Base-by-base conservation (phyloP, 2,888 invertebrate genomes). In the Hypena proboscidalis region DNA sequence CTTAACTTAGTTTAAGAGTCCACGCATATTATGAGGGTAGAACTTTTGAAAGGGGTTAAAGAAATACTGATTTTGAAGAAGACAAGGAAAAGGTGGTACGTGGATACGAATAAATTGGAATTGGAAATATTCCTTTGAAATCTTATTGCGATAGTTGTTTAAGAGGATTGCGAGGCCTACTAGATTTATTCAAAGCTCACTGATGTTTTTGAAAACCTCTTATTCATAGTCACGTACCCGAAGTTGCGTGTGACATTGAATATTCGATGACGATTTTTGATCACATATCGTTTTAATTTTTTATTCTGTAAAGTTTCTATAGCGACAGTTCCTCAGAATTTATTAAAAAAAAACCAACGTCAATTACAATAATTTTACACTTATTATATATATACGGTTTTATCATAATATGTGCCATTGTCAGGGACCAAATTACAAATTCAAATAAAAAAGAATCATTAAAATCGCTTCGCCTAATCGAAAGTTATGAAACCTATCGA, bases 61-160 rank as follows among this genome's bases (percentile, higher is more conserved):
- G 74, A 68, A 71, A 82, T 78, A 80, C 78, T 80, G 81, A 81
- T 82, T n/a, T 82, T 77, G 73, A 71, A 74, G 65, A 71, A 81
- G 79, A 90, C 85, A 84, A 68, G 82, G 74, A 83, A 85, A 83
- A 86, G 88, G 86, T 85, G 85, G 87, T 77, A 70, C 85, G 76
- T 76, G 65, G 63, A 71, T 66, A 57, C 61, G 72, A 79, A 79
- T 80, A 83, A 77, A 80, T 82, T 78, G 77, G 71, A 80, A 80
- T 77, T 63, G 70, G 67, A 67, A 72, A 62, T 65, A 67, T 62
- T 61, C 50, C 54, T 58, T 55, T 57, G 58, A 52, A 58, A 62
- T 62, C 56, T 51, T 34, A 53, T 56, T 47, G 58, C 40, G 23
- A 55, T 58, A 54, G 64, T 64, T 60, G 44, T 42, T 46, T 58